These are phyloP conservation scores for Ectropis grisescens DNA, from an alignment of 1,140 invertebrate species.

Conservation along the genomic window DNA sequence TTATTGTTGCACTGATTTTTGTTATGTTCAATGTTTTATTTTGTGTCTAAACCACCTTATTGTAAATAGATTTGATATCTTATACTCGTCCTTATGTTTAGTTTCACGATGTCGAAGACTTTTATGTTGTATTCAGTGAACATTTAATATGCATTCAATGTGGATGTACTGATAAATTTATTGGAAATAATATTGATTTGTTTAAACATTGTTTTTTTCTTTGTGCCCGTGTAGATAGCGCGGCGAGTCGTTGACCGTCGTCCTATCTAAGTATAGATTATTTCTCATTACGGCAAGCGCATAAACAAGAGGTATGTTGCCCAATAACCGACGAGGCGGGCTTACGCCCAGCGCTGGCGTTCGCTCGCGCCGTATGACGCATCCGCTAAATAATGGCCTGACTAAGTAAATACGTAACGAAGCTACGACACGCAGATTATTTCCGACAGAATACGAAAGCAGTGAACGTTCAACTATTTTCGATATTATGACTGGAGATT, in stretches of 20 bases:
- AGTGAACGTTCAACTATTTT: too few relatives aligned
- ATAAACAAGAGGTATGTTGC: slow-evolving; percentile 4
- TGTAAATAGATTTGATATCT: slow-evolving; percentile 54
- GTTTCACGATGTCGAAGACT: slow-evolving; percentile 54
- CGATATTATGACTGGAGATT: too few relatives aligned
- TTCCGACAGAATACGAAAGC: slow-evolving; percentile 9
- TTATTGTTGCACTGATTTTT: slow-evolving; percentile 66
- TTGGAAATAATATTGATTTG: slow-evolving; percentile 69
- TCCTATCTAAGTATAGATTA: too few relatives aligned
- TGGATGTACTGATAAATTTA: slow-evolving; percentile 68
- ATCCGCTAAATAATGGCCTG: slow-evolving; percentile 14
- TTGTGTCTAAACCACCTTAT: slow-evolving; percentile 59
- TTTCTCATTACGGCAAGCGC: neutral
- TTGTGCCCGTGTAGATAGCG: slow-evolving; percentile 1
- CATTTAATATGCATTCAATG: slow-evolving; percentile 54
- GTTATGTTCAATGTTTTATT: slow-evolving; percentile 66
- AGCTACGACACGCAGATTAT: slow-evolving; percentile 12
- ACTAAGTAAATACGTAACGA: slow-evolving; percentile 15
- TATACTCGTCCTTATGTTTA: slow-evolving; percentile 46
- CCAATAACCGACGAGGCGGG: too few relatives aligned
- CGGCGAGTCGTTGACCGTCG: too few relatives aligned
- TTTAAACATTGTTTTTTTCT: slow-evolving; percentile 42
- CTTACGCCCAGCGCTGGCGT: too few relatives aligned
- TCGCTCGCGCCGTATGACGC: slow-evolving; percentile 15
- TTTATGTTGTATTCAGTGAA: slow-evolving; percentile 61